Conservation (phyloP, 2,113 vertebrate species). For the Equus przewalskii region DNA sequence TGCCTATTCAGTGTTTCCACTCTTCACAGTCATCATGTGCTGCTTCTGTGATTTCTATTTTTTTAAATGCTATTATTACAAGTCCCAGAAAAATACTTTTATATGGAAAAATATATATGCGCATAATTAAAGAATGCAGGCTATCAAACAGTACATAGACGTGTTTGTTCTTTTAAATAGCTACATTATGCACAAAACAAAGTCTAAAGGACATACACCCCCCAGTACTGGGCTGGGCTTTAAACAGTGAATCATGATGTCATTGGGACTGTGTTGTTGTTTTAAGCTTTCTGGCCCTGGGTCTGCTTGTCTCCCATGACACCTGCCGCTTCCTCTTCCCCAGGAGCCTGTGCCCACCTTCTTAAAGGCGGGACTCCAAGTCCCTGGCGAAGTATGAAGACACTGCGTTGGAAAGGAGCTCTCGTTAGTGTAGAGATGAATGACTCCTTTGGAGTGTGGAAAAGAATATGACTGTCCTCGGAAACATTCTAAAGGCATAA, state of each 20-base stretch:
- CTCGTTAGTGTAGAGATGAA: neutral
- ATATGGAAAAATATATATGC: neutral
- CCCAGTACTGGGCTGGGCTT: neutral
- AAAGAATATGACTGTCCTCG: neutral
- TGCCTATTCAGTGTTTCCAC: neutral
- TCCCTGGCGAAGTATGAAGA: neutral
- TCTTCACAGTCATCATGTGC: rapidly evolving
- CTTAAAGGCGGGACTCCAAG: neutral
- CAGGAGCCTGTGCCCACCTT: neutral
- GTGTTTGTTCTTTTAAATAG: neutral
- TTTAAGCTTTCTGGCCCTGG: neutral
- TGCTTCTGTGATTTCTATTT: neutral
- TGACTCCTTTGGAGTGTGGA: neutral
- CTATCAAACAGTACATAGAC: neutral
- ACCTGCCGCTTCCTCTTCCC: neutral
- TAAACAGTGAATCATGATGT: neutral
- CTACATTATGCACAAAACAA: neutral
- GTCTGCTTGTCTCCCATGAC: neutral
- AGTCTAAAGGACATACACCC: neutral
- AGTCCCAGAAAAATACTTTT: neutral
- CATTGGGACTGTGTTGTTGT: neutral
- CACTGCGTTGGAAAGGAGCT: neutral
- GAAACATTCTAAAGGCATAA: neutral
- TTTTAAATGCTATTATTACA: neutral
- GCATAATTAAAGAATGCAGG: neutral